Conservation (phyloP, 37 sponge, comb jelly and placozoan genomes). For the Beroe ovata region DNA sequence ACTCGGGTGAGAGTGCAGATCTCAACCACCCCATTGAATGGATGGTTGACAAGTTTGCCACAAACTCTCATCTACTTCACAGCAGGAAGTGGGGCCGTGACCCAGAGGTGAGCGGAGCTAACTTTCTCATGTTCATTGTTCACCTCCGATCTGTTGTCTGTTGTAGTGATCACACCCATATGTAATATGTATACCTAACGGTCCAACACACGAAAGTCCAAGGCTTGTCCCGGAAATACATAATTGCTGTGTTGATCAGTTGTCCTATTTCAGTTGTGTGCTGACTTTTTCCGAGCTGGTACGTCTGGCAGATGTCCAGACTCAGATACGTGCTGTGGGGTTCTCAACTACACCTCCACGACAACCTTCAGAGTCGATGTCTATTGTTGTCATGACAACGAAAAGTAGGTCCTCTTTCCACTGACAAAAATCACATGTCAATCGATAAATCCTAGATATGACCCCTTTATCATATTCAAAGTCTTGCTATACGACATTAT, state of each 20-base stretch:
- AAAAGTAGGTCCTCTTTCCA: conserved; percentile 5
- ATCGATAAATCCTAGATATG: too few relatives aligned
- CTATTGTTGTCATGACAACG: conserved; percentile 53
- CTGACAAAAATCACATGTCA: not conserved
- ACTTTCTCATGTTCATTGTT: too few relatives aligned
- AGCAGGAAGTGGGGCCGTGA: conserved; percentile 1
- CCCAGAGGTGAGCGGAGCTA: conserved; percentile 1
- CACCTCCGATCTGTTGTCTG: too few relatives aligned
- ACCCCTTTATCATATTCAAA: too few relatives aligned
- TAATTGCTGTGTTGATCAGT: too few relatives aligned
- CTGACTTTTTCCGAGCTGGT: not conserved
- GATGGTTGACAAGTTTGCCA: not conserved
- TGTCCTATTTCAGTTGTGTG: conserved; percentile 37
- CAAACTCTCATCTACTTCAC: conserved; percentile 6
- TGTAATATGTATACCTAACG: too few relatives aligned
- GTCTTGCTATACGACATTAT: too few relatives aligned
- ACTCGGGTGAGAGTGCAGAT: not conserved
- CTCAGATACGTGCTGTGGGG: conserved; percentile 49
- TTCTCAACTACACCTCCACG: not conserved
- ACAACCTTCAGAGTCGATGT: not conserved
- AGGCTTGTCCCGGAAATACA: too few relatives aligned
- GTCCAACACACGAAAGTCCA: too few relatives aligned
- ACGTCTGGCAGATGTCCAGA: not conserved
- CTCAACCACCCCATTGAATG: not conserved
- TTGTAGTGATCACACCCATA: too few relatives aligned